A percentile compares a stretch with the other conserved stretches of the same genome.
Conservation (phyloP, 2,113 vertebrate genomes). For the Sus scrofa region T2T-Sscrofa CM000819.6:19922501-19923000, state of each 20-base stretch:
- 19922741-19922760: background rate
- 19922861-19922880: background rate
- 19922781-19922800: background rate
- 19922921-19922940: background rate
- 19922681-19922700: background rate
- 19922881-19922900: background rate
- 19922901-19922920: background rate
- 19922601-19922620: background rate
- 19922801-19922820: background rate
- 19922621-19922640: background rate
- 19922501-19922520: conserved; percentile 31
- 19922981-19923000: background rate
- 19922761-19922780: background rate
- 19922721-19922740: background rate
- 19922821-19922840: background rate
- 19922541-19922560: conserved; percentile 40
- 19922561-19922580: conserved; percentile 20
- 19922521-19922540: background rate
- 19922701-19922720: background rate
- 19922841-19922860: fast-evolving
- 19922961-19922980: background rate
- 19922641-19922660: background rate
- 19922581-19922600: background rate
- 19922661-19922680: background rate
- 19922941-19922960: background rate